phyloP scores from a whole-genome alignment of 2,113 vertebrate species.

The Eretmodus cyanostictus region DNA sequence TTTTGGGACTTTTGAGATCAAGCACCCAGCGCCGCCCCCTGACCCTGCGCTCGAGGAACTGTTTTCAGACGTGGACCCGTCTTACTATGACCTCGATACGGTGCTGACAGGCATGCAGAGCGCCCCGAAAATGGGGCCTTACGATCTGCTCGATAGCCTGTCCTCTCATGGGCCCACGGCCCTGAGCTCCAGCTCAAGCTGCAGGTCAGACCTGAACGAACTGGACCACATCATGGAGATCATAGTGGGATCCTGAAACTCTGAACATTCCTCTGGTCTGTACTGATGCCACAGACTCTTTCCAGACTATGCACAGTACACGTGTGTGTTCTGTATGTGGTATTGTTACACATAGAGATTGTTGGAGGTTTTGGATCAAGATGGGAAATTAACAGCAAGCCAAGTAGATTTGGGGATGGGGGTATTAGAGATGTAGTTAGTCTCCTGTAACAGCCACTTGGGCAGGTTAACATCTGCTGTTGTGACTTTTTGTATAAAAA shows the following conservation, averaged over 20 bases:
- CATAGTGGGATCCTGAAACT: constrained; percentile 88
- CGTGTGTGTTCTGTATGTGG: constrained; percentile 44
- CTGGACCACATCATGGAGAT: constrained; percentile 97
- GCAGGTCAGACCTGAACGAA: constrained; percentile 92
- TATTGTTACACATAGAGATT: constrained; percentile 39
- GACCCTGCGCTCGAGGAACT: constrained; percentile 83
- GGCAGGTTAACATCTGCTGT: neutral
- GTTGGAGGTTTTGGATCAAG: constrained; percentile 32
- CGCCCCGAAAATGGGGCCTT: constrained; percentile 79
- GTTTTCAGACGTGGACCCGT: constrained; percentile 88
- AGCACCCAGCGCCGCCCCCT: constrained; percentile 70
- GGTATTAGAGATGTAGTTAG: neutral
- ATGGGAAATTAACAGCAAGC: constrained; percentile 41
- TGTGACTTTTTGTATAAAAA: neutral
- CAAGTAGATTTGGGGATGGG: neutral
- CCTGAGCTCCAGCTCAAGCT: constrained; percentile 76
- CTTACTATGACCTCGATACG: constrained; percentile 91
- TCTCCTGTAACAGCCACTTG: neutral
- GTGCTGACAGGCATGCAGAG: constrained; percentile 91
- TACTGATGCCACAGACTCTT: constrained; percentile 37
- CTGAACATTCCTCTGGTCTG: constrained; percentile 10
- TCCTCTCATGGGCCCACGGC: constrained; percentile 72
- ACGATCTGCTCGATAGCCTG: constrained; percentile 84
- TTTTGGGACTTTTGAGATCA: constrained; percentile 91
- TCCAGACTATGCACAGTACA: constrained; percentile 52